Conservation (phyloP, 1,140 invertebrate genomes). For the Halictus rubicundus region DNA sequence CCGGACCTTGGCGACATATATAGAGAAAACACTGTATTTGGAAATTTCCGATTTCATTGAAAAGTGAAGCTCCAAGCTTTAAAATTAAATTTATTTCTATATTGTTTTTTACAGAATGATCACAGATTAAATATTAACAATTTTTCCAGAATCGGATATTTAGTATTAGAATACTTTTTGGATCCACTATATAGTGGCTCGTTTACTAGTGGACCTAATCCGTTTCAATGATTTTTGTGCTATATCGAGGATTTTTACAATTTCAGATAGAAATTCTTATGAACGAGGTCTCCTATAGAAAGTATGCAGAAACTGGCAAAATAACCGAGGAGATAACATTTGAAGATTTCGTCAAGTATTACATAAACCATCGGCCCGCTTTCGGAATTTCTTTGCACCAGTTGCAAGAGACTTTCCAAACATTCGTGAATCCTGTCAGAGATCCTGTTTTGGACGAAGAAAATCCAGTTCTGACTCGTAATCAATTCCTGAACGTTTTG, state of each 20-base stretch:
- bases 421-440: slow-evolving; percentile 28
- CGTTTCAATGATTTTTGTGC: too few relatives aligned
- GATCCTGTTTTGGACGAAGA: slow-evolving; percentile 22
- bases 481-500: slow-evolving; percentile 61
- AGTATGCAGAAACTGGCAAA: slow-evolving; percentile 80
- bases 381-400: slow-evolving; percentile 76
- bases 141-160: too few relatives aligned
- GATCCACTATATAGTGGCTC: too few relatives aligned
- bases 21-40: too few relatives aligned
- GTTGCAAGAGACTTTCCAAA: slow-evolving; percentile 67
- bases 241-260: neutral
- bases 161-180: too few relatives aligned
- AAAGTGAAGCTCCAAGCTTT: too few relatives aligned
- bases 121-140: too few relatives aligned
- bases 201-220: too few relatives aligned
- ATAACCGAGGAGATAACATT: slow-evolving; percentile 83
- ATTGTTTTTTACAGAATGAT: too few relatives aligned
- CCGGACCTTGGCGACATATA: too few relatives aligned
- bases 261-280: slow-evolving; percentile 85
- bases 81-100: too few relatives aligned
- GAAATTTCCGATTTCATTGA: too few relatives aligned
- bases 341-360: slow-evolving; percentile 87
- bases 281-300: slow-evolving; percentile 84
- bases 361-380: slow-evolving; percentile 86
- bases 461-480: slow-evolving; percentile 53